phyloP scores from a whole-genome alignment of 2,113 vertebrate genomes.

The western clawed frog (Xenopus tropicalis) region DNA sequence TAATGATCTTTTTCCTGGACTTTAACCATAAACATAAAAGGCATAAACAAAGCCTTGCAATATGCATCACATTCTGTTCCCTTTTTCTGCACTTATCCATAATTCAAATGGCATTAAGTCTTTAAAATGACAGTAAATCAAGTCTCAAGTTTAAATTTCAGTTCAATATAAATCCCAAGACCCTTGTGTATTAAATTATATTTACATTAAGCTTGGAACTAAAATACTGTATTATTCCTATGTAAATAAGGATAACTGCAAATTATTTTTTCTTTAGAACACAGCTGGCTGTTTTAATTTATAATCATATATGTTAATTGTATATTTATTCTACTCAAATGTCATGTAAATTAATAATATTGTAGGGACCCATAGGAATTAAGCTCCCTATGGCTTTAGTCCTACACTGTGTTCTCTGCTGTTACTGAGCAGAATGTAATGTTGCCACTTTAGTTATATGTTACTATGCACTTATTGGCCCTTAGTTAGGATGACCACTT shows the following conservation, averaged over 20 bases:
- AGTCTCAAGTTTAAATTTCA: slow-evolving; percentile 9
- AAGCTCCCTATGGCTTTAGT: too few relatives aligned
- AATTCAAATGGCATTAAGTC: slow-evolving; percentile 17
- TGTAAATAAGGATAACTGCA: background rate
- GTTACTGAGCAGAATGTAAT: too few relatives aligned
- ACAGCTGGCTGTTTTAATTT: background rate
- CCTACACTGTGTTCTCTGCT: too few relatives aligned
- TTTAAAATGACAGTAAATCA: slow-evolving; percentile 18
- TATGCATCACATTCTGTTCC: slow-evolving; percentile 31
- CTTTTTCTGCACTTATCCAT: slow-evolving; percentile 19
- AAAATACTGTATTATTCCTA: background rate
- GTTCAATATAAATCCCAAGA: slow-evolving; percentile 23
- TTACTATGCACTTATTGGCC: too few relatives aligned
- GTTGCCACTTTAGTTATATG: too few relatives aligned
- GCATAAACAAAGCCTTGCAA: slow-evolving; percentile 35
- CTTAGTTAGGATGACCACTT: too few relatives aligned
- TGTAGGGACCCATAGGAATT: too few relatives aligned
- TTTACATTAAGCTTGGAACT: background rate
- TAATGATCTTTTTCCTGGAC: slow-evolving; percentile 43
- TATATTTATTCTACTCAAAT: too few relatives aligned
- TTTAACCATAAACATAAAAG: slow-evolving; percentile 25
- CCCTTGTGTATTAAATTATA: slow-evolving; percentile 24
- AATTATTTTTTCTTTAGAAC: background rate
- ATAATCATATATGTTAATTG: too few relatives aligned
- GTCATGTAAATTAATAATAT: too few relatives aligned